Conservation (phyloP, 2,113 vertebrate genomes). For the Podocnemis expansa region DNA sequence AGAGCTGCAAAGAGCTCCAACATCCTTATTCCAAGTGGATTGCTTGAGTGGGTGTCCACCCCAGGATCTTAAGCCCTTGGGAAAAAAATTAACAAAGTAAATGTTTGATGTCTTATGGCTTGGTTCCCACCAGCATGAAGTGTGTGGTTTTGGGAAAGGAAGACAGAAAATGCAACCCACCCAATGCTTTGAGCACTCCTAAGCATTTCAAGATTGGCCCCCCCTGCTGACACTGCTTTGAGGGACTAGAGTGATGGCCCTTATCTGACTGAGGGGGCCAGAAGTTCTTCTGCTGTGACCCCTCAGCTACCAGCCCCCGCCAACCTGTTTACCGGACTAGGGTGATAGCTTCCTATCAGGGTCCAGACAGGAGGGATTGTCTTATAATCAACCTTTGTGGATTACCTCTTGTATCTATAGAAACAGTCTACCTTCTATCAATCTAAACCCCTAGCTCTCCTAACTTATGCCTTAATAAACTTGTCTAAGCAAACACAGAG, state of each 20-base stretch:
- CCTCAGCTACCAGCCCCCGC: no score
- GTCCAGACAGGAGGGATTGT: no score
- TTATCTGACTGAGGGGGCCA: accelerated
- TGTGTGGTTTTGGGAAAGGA: not conserved
- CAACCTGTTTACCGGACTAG: no score
- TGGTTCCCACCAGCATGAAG: not conserved
- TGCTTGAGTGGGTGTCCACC: not conserved
- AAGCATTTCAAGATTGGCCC: not conserved
- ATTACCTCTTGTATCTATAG: no score
- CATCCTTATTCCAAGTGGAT: not conserved
- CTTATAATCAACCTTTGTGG: no score
- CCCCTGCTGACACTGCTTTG: not conserved
- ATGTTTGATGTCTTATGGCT: accelerated
- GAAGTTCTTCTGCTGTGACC: no score
- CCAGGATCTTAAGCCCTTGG: not conserved
- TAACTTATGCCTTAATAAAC: no score
- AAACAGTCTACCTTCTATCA: no score
- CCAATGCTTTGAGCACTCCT: not conserved
- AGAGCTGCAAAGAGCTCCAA: not conserved
- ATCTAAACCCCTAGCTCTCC: no score
- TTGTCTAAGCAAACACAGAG: no score
- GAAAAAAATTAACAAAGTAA: not conserved
- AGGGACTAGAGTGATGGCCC: accelerated
- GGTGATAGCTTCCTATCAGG: no score
- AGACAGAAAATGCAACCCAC: not conserved